phyloP scores from a whole-genome alignment of 53 echinoderm and acorn worm genomes.

The Luidia sarsii region DNA sequence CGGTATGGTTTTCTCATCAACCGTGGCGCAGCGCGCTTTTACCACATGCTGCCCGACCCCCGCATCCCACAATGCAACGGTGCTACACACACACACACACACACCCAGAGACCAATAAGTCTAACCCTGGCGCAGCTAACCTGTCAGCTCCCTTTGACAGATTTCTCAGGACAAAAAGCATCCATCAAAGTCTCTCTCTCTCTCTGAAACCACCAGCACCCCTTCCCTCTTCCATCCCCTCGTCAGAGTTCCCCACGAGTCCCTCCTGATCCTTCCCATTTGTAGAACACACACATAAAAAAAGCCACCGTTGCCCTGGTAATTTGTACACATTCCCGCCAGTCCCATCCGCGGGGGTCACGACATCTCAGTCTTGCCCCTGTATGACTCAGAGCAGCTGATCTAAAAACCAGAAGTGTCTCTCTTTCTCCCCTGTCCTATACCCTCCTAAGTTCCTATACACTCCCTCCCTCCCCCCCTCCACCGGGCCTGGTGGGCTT shows the following conservation, averaged over 20 bases:
- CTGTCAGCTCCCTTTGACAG: conserved; percentile 24
- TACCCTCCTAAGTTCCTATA: no score
- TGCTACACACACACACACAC: background rate
- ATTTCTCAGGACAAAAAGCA: conserved; percentile 11
- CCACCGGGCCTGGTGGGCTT: no score
- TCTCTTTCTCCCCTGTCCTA: no score
- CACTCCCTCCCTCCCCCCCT: no score
- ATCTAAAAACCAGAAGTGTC: conserved; percentile 44
- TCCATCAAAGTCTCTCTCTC: conserved; percentile 36
- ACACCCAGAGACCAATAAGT: conserved; percentile 31
- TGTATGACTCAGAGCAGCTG: conserved; percentile 10
- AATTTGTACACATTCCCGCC: conserved; percentile 31
- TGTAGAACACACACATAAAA: background rate
- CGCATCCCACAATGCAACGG: background rate
- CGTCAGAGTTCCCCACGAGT: background rate
- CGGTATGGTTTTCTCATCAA: conserved; percentile 42
- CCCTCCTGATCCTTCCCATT: background rate
- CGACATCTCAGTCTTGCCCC: conserved; percentile 19
- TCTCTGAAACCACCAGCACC: background rate
- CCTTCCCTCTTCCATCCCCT: background rate
- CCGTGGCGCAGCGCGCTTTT: no score
- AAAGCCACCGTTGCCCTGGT: conserved; percentile 20
- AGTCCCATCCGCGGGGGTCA: conserved; percentile 29
- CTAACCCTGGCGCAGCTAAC: background rate
- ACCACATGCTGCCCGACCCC: no score